A percentile compares a stretch with the other conserved stretches of the same genome.
phyloP scores from a whole-genome alignment of 1,140 invertebrate genomes.

The Delia radicum region DNA sequence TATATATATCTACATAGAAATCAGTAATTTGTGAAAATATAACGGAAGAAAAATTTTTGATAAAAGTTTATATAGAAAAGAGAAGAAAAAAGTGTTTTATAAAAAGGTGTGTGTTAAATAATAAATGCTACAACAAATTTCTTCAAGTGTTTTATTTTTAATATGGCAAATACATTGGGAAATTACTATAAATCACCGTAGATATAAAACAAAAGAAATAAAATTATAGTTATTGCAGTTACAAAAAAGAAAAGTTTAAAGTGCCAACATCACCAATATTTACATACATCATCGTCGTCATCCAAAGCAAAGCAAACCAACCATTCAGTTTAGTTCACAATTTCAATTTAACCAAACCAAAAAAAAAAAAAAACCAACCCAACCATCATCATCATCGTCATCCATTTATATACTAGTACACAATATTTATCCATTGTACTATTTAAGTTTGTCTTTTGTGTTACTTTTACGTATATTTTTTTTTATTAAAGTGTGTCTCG shows the following conservation, averaged over 20 bases:
- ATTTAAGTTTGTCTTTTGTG: background rate
- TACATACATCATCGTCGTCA: conserved; percentile 14
- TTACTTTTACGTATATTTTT: too few species aligned
- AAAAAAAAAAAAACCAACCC: background rate
- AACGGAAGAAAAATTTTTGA: background rate
- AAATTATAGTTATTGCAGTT: too few species aligned
- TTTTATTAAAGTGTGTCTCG: background rate
- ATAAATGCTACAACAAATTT: too few species aligned
- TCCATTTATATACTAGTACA: background rate
- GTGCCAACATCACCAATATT: conserved; percentile 23
- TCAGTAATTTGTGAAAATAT: background rate
- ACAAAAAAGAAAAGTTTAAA: conserved; percentile 14
- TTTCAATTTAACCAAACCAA: background rate
- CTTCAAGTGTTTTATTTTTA: background rate
- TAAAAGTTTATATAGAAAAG: too few species aligned
- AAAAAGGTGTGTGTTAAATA: too few species aligned
- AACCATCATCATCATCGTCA: background rate
- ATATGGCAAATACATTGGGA: too few species aligned
- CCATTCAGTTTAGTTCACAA: background rate
- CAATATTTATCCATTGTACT: background rate
- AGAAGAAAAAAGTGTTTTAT: too few species aligned
- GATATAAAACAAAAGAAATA: too few species aligned
- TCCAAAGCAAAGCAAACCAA: background rate
- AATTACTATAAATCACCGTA: too few species aligned
- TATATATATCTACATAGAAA: background rate